phyloP scores from a whole-genome alignment of 2,797 vertebrate genomes.

The Erithacus rubecula region DNA sequence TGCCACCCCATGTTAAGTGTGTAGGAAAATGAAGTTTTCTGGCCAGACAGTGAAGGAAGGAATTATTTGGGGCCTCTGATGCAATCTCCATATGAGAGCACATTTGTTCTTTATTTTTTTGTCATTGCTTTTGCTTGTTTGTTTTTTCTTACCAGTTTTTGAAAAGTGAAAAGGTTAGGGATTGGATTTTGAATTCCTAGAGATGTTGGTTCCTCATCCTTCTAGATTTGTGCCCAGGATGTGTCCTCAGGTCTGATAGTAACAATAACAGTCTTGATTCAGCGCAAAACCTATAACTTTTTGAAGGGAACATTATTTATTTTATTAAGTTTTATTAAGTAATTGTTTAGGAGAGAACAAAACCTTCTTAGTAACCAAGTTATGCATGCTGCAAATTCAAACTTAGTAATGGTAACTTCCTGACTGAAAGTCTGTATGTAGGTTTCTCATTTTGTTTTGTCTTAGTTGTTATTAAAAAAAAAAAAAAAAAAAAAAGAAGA shows the following conservation, averaged over 20 bases:
- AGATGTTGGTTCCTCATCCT: neutral
- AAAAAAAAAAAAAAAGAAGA: too few species aligned
- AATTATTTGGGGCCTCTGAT: neutral
- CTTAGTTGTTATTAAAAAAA: neutral
- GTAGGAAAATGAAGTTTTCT: neutral
- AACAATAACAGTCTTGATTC: neutral
- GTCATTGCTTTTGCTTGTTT: neutral
- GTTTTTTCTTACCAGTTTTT: neutral
- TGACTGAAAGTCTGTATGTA: neutral
- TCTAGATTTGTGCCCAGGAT: neutral
- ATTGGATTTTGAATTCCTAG: neutral
- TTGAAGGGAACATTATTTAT: neutral
- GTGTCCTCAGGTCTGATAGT: neutral
- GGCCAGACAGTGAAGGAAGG: neutral
- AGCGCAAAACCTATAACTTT: neutral
- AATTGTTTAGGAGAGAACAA: neutral
- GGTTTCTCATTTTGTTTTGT: neutral
- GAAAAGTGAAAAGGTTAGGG: neutral
- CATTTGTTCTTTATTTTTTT: neutral
- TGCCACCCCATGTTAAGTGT: neutral
- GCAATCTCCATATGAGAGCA: neutral
- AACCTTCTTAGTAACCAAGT: neutral
- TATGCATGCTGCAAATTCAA: neutral
- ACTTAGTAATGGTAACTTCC: neutral
- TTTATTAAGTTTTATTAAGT: slow-evolving; percentile 21